Conservation (phyloP, 92 coral and sea anemone genomes). For the Epizoanthus rinbou region DNA sequence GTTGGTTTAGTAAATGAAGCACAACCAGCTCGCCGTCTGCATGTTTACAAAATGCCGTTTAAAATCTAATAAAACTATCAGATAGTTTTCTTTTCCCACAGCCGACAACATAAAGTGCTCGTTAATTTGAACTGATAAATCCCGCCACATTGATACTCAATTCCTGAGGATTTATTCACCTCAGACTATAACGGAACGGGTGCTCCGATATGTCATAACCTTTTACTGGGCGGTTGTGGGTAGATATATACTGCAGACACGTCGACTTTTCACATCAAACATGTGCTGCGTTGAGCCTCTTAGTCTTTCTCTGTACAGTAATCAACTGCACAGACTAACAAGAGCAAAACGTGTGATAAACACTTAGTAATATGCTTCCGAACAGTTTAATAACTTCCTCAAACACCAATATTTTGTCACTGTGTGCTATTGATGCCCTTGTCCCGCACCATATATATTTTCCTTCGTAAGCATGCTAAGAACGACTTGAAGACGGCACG, state of each 20-base stretch:
- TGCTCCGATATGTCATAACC: slow-evolving; percentile 10
- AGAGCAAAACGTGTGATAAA: neutral
- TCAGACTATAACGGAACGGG: slow-evolving; percentile 10
- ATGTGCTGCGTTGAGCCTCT: neutral
- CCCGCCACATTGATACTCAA: slow-evolving; percentile 2
- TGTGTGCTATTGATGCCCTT: neutral
- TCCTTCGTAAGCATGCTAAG: slow-evolving; percentile 29
- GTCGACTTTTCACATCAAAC: slow-evolving; percentile 6
- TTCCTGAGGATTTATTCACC: neutral
- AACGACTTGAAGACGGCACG: slow-evolving; percentile 36
- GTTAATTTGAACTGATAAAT: slow-evolving; percentile 22
- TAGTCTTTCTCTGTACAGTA: neutral
- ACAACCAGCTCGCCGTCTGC: neutral
- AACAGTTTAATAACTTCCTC: slow-evolving; percentile 27
- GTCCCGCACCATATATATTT: slow-evolving; percentile 18
- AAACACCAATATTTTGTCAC: neutral
- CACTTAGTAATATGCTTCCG: neutral
- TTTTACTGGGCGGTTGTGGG: slow-evolving; percentile 31
- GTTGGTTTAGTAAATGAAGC: neutral
- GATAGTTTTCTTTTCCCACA: slow-evolving; percentile 12
- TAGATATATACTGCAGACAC: neutral
- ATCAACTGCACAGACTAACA: neutral
- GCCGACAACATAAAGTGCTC: slow-evolving; percentile 23
- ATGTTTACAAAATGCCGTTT: slow-evolving; percentile 29
- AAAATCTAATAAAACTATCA: slow-evolving; percentile 5